Evolutionary conservation across 2,113 vertebrate genomes (phyloP), one percentile per base, ranked within the genome.

Genomic region (Boleophthalmus pectinirostris): DNA sequence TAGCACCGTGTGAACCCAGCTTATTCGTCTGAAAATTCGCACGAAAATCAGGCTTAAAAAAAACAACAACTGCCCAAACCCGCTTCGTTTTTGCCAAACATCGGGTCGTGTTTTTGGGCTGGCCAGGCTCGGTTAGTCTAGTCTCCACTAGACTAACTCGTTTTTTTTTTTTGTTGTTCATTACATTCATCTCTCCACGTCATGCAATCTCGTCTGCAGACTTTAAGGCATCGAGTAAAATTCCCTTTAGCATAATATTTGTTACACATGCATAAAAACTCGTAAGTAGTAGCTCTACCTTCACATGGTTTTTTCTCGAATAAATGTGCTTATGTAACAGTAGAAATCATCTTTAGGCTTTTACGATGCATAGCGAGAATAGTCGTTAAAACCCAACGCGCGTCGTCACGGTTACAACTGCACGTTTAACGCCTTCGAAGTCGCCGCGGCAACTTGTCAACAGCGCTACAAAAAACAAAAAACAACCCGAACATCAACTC

Each of bases 201-300:
- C 71, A 66, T 82, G 75, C 60, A 72, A 82, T 72, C 74, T 72
- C 72, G n/a, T 66, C 53, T 70, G 78, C 80, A 84, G 78, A 87
- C 84, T 64, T 57, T 84, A 88, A 89, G 80, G 84, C 79, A 82
- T 74, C 1, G 0, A 72, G 15, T 68, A 82, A 82, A 88, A 81
- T 90, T 81, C 83, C 86, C 81, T 90, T 91, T 87, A 75, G 72
- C 74, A 84, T 73, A 82, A 15, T 1, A 10, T 46, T 10, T 23
- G 21, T 13, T 23, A 23, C 84, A 63, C 86, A 83, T 89, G 84
- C 82, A 82, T 89, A 66, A 77, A 57, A 33, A 80, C 74, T 70
- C 51, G 20, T 10, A 11, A 43, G 10, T 10, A 43, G 4, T 58
- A 12, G 74, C 61, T 76, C 75, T 69, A 63, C 54, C 53, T 5